Base-by-base conservation (phyloP, 2,113 vertebrate species). In the Etheostoma cragini region DNA sequence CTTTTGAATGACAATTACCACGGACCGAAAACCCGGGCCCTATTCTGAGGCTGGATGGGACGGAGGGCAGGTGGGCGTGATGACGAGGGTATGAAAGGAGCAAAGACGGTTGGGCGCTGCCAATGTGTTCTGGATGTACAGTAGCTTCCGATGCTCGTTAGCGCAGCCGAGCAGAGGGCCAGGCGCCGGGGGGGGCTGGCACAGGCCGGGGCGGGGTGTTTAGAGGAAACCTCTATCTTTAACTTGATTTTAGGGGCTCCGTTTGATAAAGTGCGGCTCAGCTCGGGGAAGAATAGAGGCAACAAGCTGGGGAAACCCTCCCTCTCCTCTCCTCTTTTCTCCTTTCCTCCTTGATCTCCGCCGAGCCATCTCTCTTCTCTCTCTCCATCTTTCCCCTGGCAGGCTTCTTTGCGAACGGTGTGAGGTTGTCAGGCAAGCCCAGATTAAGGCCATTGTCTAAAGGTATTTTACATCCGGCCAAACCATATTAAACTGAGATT, bases 1-100 rank as follows among this genome's bases (percentile, higher is more conserved):
- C 95, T 95, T 95, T 96, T 90, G 96, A 97, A 97, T 97, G 95
- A 97, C 96, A 97, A 97, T 97, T 94, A 97, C 95, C 92, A 88
- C 76, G 91, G 88, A 87, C 91, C 93, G 87, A 93, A 88, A 42
- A 10, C 91, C 91, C 94, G 81, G 91, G 62, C 91, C 93, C 91
- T 88, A 79, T 94, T 94, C 93, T 91, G 93, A 92, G 91, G 91
- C 85, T 79, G 86, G 56, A 78, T 42, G 82, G 88, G 79, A 45
- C 61, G 72, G 60, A 30, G 84, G 57, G 54, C 53, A 78, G 80
- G 67, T 69, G 72, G 93, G 92, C 89, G 84, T 50, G 85, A 70
- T 7, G 80, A 71, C 82, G 87, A 74, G 85, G 73, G 58, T 67
- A 66, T 92, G 81, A 90, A 91, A 84, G 86, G 82, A 87, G 76